phyloP scores from a whole-genome alignment of 2,113 vertebrate genomes.

The Upupa epops region DNA sequence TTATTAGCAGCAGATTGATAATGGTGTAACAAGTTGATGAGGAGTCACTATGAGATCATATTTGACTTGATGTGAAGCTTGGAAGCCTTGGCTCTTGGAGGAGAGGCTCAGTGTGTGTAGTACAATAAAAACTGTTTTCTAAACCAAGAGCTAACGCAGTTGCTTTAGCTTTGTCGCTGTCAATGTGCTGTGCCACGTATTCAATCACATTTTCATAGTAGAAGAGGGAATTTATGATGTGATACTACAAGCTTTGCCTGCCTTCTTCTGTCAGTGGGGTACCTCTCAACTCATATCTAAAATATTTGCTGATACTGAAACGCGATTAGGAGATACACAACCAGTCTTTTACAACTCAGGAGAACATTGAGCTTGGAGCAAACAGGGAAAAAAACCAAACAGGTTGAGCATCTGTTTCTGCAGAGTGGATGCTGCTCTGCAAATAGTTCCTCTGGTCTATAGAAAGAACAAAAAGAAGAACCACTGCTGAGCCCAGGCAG shows the following conservation, averaged over 20 bases:
- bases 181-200: conserved; percentile 61
- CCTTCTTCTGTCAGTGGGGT: conserved; percentile 58
- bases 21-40: neutral
- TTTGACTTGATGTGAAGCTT: neutral
- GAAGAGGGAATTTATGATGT: conserved; percentile 67
- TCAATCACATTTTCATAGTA: conserved; percentile 68
- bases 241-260: conserved; percentile 55
- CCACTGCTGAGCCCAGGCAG: neutral
- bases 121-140: conserved; percentile 20
- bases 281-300: conserved; percentile 61
- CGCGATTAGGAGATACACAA: conserved; percentile 26
- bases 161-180: conserved; percentile 35
- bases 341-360: neutral
- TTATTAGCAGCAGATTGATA: conserved; percentile 28
- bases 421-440: neutral
- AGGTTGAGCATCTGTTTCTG: neutral
- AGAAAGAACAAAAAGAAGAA: neutral
- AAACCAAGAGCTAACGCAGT: conserved; percentile 45
- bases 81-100: neutral
- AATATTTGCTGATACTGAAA: conserved; percentile 69
- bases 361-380: conserved; percentile 4
- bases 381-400: neutral
- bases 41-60: conserved; percentile 1
- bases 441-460: neutral
- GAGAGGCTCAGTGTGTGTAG: conserved; percentile 13